Evolutionary conservation across 2,113 vertebrate genomes (phyloP).

Genomic region (Meleagris gallopavo): DNA sequence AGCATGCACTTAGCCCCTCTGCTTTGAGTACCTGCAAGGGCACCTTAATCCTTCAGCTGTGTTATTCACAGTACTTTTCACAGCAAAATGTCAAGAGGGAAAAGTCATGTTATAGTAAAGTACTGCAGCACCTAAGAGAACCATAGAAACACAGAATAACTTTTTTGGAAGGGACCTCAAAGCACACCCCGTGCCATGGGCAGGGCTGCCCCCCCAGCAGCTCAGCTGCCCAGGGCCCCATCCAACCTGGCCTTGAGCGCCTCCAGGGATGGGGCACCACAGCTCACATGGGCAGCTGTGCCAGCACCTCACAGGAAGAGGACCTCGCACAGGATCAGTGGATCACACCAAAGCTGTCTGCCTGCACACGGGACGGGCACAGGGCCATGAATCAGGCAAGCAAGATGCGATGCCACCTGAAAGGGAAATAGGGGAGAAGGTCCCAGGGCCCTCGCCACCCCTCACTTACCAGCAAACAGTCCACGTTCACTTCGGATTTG

Average conservation of each 20-base stretch:
- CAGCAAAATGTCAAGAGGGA: background rate
- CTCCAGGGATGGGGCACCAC: no score
- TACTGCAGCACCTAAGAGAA: no score
- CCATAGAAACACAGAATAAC: no score
- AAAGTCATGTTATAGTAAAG: no score
- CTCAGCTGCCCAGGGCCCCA: no score
- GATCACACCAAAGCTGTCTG: background rate
- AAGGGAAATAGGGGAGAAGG: conserved; percentile 34
- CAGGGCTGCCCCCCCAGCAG: no score
- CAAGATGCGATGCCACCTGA: conserved; percentile 60
- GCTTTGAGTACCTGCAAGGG: background rate
- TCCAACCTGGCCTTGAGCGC: no score
- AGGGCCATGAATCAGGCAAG: background rate
- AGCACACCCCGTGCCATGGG: no score
- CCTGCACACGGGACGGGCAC: background rate
- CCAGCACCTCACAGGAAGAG: no score
- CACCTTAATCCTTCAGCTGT: background rate
- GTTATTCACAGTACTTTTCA: background rate
- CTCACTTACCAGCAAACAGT: conserved; percentile 96
- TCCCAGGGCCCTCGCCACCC: background rate
- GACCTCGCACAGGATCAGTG: no score
- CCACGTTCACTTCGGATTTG: conserved; percentile 97
- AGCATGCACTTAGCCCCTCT: background rate
- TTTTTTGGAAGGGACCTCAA: no score
- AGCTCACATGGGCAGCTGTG: no score